phyloP scores from a whole-genome alignment of 2,888 invertebrate species.

The Temnothorax unifasciatus region DNA sequence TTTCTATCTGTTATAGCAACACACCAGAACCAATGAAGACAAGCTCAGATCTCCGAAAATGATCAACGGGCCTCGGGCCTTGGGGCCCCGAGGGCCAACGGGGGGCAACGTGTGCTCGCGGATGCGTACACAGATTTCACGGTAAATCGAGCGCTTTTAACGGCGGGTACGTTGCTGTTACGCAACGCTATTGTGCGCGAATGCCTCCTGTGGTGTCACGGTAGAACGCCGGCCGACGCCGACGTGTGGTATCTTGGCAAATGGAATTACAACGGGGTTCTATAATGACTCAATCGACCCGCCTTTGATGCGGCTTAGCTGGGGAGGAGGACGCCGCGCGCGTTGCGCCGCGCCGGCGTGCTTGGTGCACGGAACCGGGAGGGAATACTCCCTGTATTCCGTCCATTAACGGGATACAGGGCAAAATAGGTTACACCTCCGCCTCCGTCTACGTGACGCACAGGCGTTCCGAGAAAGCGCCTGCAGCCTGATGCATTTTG shows the following conservation, averaged over 20 bases:
- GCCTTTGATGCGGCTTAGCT: slow-evolving; percentile 76
- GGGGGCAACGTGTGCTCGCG: slow-evolving; percentile 35
- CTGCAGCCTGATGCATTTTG: neutral
- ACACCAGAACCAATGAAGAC: neutral
- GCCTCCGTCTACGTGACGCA: neutral
- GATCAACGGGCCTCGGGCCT: slow-evolving; percentile 68
- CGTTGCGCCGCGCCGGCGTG: slow-evolving; percentile 10
- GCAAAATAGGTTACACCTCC: slow-evolving; percentile 57
- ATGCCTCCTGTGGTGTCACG: slow-evolving; percentile 83
- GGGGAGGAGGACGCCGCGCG: slow-evolving; percentile 18
- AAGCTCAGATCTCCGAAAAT: slow-evolving; percentile 68
- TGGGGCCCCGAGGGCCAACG: slow-evolving; percentile 5
- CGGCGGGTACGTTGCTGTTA: slow-evolving; percentile 62
- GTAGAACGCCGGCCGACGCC: slow-evolving; percentile 71
- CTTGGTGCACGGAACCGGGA: slow-evolving; percentile 7
- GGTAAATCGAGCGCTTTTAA: slow-evolving; percentile 79
- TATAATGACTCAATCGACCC: slow-evolving; percentile 79
- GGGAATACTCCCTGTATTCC: slow-evolving; percentile 29
- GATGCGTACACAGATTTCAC: slow-evolving; percentile 74
- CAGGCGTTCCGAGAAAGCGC: neutral
- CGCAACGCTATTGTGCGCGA: slow-evolving; percentile 74
- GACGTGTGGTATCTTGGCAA: slow-evolving; percentile 67
- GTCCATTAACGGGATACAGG: slow-evolving; percentile 59
- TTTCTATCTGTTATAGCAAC: slow-evolving; percentile 25
- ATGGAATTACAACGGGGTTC: slow-evolving; percentile 70